A percentile compares a stretch with the other conserved stretches of the same genome.
Evolutionary conservation across 2,113 vertebrate genomes (phyloP).

Genomic region (Datnioides undecimradiatus): DNA sequence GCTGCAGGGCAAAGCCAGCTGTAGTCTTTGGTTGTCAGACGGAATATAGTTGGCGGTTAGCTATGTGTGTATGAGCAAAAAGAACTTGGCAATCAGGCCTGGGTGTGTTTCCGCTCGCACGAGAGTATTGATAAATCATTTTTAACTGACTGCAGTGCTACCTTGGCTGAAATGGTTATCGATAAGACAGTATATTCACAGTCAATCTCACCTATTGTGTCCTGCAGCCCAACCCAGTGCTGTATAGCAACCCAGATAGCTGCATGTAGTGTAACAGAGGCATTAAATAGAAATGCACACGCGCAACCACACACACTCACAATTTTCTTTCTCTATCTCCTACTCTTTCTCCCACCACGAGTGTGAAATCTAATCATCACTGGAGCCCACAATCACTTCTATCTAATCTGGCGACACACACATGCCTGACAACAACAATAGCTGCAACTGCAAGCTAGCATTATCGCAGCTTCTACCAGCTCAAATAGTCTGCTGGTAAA

Average conservation of each 20-base stretch:
- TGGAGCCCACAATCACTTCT: slow-evolving; percentile 67
- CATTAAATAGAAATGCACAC: slow-evolving; percentile 44
- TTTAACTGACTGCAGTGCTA: slow-evolving; percentile 76
- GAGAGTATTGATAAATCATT: slow-evolving; percentile 80
- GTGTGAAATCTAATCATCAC: slow-evolving; percentile 77
- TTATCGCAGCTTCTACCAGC: slow-evolving; percentile 28
- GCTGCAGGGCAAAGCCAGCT: slow-evolving; percentile 67
- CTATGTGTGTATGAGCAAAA: slow-evolving; percentile 50
- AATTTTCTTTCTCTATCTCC: slow-evolving; percentile 39
- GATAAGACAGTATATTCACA: slow-evolving; percentile 76
- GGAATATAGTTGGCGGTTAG: slow-evolving; percentile 55
- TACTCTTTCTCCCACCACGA: slow-evolving; percentile 56
- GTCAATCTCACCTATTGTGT: slow-evolving; percentile 73
- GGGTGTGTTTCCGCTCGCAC: slow-evolving; percentile 56
- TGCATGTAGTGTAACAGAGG: slow-evolving; percentile 31
- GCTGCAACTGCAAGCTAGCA: slow-evolving; percentile 27
- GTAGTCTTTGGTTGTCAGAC: slow-evolving; percentile 70
- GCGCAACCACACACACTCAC: slow-evolving; percentile 21
- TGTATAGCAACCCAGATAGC: slow-evolving; percentile 48
- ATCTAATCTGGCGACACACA: slow-evolving; percentile 70
- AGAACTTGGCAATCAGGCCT: slow-evolving; percentile 55
- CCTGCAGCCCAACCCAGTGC: slow-evolving; percentile 33
- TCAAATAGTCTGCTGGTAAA: slow-evolving; percentile 33
- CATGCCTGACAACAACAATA: slow-evolving; percentile 62
- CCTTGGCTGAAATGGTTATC: slow-evolving; percentile 76